Evolutionary conservation across 1,140 invertebrate genomes (phyloP), one percentile per base, ranked within the genome.

Genomic region (Drosophila watanabei): DNA sequence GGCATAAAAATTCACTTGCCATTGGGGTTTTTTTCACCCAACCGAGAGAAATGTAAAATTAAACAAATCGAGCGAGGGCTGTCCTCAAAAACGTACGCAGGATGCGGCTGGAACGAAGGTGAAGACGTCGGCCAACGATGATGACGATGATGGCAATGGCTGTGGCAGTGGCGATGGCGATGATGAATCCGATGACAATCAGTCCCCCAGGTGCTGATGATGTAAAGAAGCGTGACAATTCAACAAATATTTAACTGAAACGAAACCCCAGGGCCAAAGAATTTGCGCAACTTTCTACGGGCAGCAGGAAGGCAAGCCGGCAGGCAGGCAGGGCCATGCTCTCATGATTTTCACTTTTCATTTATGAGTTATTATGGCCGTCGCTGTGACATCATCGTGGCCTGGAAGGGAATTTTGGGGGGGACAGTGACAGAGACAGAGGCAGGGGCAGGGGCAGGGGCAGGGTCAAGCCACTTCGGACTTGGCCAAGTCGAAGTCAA

Each of bases 71-170:
- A 48, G 60, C 32, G 59, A 48, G 56, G 16, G 43, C 63, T 89
- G 86, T 90, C 86, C 86, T 82, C 86, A 90, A 90, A 90, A 90
- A 90, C 86, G 86, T 90, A 90, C 82, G 61, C 86, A 90, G 86
- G 86, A 90, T 90, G 86, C 69, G 69, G 48, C 43, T 20, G 62
- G 33, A 41, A 68, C 52, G 63, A 79, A 79, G 75, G 75, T 79
- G 75, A 79, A 70, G 65, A 61, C 58, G 57, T 33, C 54, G 20
- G 18, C 54, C 20, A 24, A 24, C 20, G 54, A 24, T 39, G 54
- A 56, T 56, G 54, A 37, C n/a, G 35, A 56, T 56, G 35, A 56
- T 56, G 51, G 51, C 51, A 18, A 20, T 54, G 48, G 33, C 51
- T 0, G 10, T 54, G 30, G 51, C 13, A 0, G 4, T 35, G 51